These are phyloP conservation scores for Microplitis mediator DNA, from an alignment of 1,140 invertebrate species.

Conservation along the genomic window DNA sequence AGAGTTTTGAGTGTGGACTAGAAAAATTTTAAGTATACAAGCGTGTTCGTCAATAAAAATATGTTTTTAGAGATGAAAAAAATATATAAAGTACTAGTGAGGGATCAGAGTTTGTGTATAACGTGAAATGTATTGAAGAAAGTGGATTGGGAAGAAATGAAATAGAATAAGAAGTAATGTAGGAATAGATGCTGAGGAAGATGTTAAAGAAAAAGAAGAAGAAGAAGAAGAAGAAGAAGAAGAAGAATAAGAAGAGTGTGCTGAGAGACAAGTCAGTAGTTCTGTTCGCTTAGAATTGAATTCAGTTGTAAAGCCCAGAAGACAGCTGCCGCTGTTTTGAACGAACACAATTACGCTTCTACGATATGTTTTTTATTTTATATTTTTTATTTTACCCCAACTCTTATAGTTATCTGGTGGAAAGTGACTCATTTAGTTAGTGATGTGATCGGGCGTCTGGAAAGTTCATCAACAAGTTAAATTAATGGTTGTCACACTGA, in stretches of 20 bases:
- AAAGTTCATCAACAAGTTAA: slow-evolving; percentile 31
- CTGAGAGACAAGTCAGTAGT: neutral
- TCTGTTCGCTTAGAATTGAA: slow-evolving; percentile 8
- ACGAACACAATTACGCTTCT: slow-evolving; percentile 28
- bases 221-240: slow-evolving; percentile 6
- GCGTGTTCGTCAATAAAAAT: slow-evolving; percentile 22
- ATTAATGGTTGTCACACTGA: slow-evolving; percentile 13
- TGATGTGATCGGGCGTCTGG: slow-evolving; percentile 17
- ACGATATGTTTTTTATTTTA: neutral
- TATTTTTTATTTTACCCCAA: neutral
- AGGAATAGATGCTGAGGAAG: neutral
- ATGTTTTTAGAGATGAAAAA: neutral
- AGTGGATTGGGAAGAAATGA: neutral
- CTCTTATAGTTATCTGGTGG: neutral
- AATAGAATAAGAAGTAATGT: neutral
- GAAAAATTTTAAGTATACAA: neutral
- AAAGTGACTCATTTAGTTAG: slow-evolving; percentile 13
- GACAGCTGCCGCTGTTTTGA: slow-evolving; percentile 22
- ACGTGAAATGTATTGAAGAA: slow-evolving; percentile 8
- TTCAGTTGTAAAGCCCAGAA: slow-evolving; percentile 15
- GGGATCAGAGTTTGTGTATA: neutral
- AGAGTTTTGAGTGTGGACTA: neutral
- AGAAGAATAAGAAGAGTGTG: neutral
- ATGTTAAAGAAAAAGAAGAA: neutral
- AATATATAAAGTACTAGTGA: slow-evolving; percentile 12